Base-by-base conservation (phyloP, 2,888 invertebrate genomes). In the Xiphydria camelus region DNA sequence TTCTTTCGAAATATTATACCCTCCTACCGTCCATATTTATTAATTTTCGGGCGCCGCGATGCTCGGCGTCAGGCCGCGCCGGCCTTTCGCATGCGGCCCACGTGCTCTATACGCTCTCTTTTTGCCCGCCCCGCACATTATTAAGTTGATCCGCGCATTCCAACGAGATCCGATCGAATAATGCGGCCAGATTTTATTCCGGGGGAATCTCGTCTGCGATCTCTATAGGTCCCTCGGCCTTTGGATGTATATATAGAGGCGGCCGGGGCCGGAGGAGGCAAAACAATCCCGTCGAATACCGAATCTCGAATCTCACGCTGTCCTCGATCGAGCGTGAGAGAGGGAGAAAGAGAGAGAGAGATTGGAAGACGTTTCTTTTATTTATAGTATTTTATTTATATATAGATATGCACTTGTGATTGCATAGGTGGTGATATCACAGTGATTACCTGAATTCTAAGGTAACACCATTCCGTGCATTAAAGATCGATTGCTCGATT, bases 141-240 rank as follows among this genome's bases (percentile, higher is more conserved):
- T 73, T 73, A 73, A 72, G 68, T 68, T 68, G 68, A 70, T 70
- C 70, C 64, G 55, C 50, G 66, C 70, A 70, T 73, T 68, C 72
- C 71, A 49, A 53, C 56, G 66, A 61, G 58, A 60, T 65, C 60
- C 69, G 69, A 68, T 70, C 61, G 70, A 71, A 71, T 70, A 69
- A 70, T 65, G 63, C 63, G 60, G 49, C 62, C 68, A 67, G 71
- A 71, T 71, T 70, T 71, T 69, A 68, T 63, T 67, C 64, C 55
- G 52, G 35, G 52, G 47, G 64, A 68, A 69, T 68, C 64, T 68
- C 61, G 61, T 64, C 60, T 59, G 61, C 62, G 55, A 64, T 67
- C 67, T 66, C 52, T 57, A 59, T 57, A 44, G 44, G 14, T 19
- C 21, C 14, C 38, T 14, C 20, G 31, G 18, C 7, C 7, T 34